A percentile compares a stretch with the other conserved stretches of the same genome.
Evolutionary conservation across 2,113 vertebrate genomes (phyloP).

Genomic region (Etheostoma cragini): DNA sequence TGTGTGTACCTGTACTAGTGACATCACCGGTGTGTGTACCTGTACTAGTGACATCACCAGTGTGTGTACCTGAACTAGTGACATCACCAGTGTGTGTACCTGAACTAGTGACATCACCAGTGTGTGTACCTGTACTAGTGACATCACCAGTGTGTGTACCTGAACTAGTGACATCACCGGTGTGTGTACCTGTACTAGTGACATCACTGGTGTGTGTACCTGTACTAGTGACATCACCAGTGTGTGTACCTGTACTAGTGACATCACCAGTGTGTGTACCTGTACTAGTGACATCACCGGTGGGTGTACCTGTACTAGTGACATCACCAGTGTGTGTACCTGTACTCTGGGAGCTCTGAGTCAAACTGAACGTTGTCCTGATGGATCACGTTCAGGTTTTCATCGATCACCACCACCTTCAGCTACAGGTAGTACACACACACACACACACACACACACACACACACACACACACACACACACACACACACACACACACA

Average conservation of each 20-base stretch:
- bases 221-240: constrained; percentile 78
- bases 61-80: too few species aligned
- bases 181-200: constrained; percentile 87
- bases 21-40: too few species aligned
- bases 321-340: constrained; percentile 76
- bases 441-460: too few species aligned
- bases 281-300: too few species aligned
- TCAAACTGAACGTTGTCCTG: constrained; percentile 92
- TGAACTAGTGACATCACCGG: too few species aligned
- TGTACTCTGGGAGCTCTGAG: constrained; percentile 90
- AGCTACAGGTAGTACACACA: constrained; percentile 78
- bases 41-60: too few species aligned
- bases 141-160: neutral
- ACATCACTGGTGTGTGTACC: constrained; percentile 76
- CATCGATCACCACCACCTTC: constrained; percentile 91
- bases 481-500: too few species aligned
- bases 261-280: too few species aligned
- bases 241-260: too few species aligned
- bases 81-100: neutral
- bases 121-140: constrained; percentile 87
- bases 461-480: too few species aligned
- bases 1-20: too few species aligned
- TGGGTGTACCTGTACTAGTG: constrained; percentile 86
- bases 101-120: too few species aligned
- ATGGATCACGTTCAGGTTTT: constrained; percentile 85